These are phyloP conservation scores for Desmophyllum pertusum DNA, from an alignment of 92 coral and sea anemone genomes.

Conservation along the genomic window DNA sequence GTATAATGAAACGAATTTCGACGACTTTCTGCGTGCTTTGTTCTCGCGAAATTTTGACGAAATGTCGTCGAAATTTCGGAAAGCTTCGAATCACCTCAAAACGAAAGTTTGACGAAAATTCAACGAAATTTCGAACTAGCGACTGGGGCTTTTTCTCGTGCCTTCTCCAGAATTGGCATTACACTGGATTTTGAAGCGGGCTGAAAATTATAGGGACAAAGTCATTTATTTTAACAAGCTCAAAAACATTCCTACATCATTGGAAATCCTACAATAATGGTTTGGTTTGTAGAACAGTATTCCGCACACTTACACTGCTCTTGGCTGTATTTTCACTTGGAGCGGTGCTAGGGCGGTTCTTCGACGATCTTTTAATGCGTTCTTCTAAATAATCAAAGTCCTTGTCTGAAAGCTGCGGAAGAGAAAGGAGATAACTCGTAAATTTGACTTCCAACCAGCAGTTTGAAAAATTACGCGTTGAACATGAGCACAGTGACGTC, in stretches of 20 bases:
- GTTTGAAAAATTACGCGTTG: not conserved
- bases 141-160: conserved; percentile 69
- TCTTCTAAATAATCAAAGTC: conserved; percentile 92
- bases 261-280: too few species aligned
- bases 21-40: too few species aligned
- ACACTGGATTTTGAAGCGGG: conserved; percentile 88
- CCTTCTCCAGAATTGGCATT: conserved; percentile 81
- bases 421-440: not conserved
- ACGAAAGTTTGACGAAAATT: too few species aligned
- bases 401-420: conserved; percentile 82
- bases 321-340: conserved; percentile 42
- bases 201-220: conserved; percentile 37
- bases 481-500: not conserved
- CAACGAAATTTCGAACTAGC: too few species aligned
- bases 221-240: not conserved
- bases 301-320: conserved; percentile 3
- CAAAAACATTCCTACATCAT: not conserved
- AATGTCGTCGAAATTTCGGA: too few species aligned
- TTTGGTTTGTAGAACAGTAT: too few species aligned
- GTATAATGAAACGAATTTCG: too few species aligned
- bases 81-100: too few species aligned
- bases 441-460: not conserved
- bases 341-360: conserved; percentile 77
- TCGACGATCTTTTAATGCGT: conserved; percentile 91
- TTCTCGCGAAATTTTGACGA: too few species aligned